Conservation (phyloP, 1,140 invertebrate species). For the Fopius arisanus region DNA sequence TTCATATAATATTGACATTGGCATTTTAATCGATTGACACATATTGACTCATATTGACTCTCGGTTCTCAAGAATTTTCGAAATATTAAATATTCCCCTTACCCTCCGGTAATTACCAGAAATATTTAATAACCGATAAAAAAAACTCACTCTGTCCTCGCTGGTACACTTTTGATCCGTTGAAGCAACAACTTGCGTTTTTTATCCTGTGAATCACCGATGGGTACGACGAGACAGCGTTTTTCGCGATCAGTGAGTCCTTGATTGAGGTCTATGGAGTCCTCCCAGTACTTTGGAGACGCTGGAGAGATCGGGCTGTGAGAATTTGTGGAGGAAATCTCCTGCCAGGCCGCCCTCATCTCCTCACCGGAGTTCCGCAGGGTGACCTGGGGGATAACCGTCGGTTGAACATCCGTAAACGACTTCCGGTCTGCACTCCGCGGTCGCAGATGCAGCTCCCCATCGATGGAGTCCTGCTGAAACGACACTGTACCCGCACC, state of each 20-base stretch:
- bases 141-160: conserved; percentile 28
- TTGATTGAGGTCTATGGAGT: not conserved
- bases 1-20: not conserved
- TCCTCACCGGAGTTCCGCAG: not conserved
- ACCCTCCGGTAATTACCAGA: too few relatives aligned
- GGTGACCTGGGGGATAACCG: not conserved
- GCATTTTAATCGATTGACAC: not conserved
- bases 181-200: conserved; percentile 54
- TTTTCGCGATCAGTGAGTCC: conserved; percentile 59
- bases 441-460: conserved; percentile 31
- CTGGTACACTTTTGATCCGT: conserved; percentile 48
- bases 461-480: conserved; percentile 55
- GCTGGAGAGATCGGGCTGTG: not conserved
- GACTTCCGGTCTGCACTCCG: conserved; percentile 33
- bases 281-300: conserved; percentile 8
- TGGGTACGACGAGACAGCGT: conserved; percentile 59
- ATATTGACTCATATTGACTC: too few relatives aligned
- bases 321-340: not conserved
- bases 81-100: too few relatives aligned
- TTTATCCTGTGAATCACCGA: conserved; percentile 55
- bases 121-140: not conserved
- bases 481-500: conserved; percentile 53
- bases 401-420: not conserved
- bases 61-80: too few relatives aligned
- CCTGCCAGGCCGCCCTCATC: not conserved